A percentile compares a stretch with the other conserved stretches of the same genome.
These are phyloP conservation scores for Brachyhypopomus occidentalis DNA, from an alignment of 2,113 vertebrate species.

Conservation along the genomic window DNA sequence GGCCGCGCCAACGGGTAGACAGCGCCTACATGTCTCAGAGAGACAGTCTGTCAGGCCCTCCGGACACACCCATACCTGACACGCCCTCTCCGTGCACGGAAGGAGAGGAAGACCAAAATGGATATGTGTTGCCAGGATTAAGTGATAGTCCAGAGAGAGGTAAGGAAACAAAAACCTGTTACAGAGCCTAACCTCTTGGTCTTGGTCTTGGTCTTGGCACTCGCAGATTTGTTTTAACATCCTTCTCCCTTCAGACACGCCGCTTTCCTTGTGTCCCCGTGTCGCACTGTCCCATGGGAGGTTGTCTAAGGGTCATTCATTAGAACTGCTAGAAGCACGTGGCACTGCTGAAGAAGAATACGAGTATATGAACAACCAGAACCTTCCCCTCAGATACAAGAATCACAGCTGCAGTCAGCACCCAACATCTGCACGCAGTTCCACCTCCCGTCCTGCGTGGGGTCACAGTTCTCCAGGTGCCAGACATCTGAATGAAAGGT, in stretches of 20 bases:
- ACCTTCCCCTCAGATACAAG: constrained; percentile 33
- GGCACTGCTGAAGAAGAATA: constrained; percentile 78
- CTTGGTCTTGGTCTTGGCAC: neutral
- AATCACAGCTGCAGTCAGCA: constrained; percentile 25
- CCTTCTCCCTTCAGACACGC: constrained; percentile 62
- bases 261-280: constrained; percentile 63
- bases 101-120: constrained; percentile 82
- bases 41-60: constrained; percentile 79
- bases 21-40: constrained; percentile 86
- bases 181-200: neutral
- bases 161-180: constrained; percentile 38
- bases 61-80: constrained; percentile 58
- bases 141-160: constrained; percentile 78
- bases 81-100: constrained; percentile 75
- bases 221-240: neutral
- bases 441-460: constrained; percentile 54
- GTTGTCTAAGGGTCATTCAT: constrained; percentile 57
- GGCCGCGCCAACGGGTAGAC: constrained; percentile 79
- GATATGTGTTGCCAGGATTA: constrained; percentile 85
- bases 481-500: constrained; percentile 40
- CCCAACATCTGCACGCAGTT: constrained; percentile 49
- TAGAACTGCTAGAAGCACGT: constrained; percentile 57
- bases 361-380: constrained; percentile 89
- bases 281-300: constrained; percentile 64
- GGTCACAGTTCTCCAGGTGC: constrained; percentile 54